Evolutionary conservation across 1,140 invertebrate species (phyloP).

Genomic region (Grapholita molesta): DNA sequence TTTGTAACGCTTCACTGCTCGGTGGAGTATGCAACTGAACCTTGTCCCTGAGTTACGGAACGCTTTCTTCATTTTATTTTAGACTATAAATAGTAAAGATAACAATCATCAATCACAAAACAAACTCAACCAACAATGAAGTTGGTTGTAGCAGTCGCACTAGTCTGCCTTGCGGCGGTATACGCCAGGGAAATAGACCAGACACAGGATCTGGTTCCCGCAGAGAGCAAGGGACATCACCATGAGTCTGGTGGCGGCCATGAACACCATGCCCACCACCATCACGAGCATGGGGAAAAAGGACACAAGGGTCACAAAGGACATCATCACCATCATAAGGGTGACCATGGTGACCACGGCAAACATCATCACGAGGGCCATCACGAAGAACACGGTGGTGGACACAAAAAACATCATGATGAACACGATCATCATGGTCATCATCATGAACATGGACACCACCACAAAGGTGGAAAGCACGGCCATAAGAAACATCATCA

Average conservation of each 20-base stretch:
- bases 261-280: slow-evolving; percentile 63
- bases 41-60: slow-evolving; percentile 69
- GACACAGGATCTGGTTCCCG: slow-evolving; percentile 60
- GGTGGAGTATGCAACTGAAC: slow-evolving; percentile 24
- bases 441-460: slow-evolving; percentile 66
- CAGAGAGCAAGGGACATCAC: slow-evolving; percentile 82
- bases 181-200: slow-evolving; percentile 51
- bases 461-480: slow-evolving; percentile 67
- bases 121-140: slow-evolving; percentile 56
- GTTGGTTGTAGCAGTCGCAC: slow-evolving; percentile 51
- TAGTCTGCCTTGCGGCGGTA: slow-evolving; percentile 59
- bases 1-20: slow-evolving; percentile 53
- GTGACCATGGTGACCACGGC: slow-evolving; percentile 58
- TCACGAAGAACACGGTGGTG: slow-evolving; percentile 60
- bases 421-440: slow-evolving; percentile 65
- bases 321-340: slow-evolving; percentile 68
- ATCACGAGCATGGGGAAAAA: slow-evolving; percentile 63
- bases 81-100: slow-evolving; percentile 59
- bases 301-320: slow-evolving; percentile 68
- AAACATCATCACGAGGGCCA: slow-evolving; percentile 61
- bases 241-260: slow-evolving; percentile 81
- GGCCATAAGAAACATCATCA: slow-evolving; percentile 66
- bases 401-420: slow-evolving; percentile 63
- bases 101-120: slow-evolving; percentile 26
- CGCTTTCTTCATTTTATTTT: slow-evolving; percentile 55